Evolutionary conservation across 1,140 invertebrate genomes (phyloP).

Genomic region (Eufriesea mexicana): DNA sequence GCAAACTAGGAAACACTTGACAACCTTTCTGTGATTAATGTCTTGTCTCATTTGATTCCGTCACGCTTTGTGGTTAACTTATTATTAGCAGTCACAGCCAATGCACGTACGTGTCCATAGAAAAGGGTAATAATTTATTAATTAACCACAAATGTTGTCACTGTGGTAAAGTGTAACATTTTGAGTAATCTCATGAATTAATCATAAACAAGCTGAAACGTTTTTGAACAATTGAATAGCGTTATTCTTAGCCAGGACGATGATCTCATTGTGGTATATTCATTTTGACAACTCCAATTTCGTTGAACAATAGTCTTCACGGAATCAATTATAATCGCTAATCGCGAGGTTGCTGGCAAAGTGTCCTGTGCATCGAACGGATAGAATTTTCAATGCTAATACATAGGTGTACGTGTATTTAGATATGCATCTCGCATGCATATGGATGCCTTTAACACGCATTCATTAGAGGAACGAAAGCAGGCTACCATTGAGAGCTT

Average conservation of each 20-base stretch:
- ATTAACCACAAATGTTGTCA: background rate
- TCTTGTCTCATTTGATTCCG: background rate
- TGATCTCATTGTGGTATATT: conserved; percentile 7
- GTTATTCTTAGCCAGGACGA: background rate
- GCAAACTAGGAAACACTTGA: background rate
- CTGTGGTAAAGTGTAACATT: background rate
- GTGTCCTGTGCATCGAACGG: background rate
- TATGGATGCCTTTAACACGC: conserved; percentile 16
- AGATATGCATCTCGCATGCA: conserved; percentile 30
- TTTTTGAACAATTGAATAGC: background rate
- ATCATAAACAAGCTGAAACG: background rate
- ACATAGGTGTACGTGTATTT: background rate
- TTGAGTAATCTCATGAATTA: background rate
- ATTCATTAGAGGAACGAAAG: conserved; percentile 24
- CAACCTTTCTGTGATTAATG: background rate
- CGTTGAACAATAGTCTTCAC: conserved; percentile 20
- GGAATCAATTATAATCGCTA: conserved; percentile 29
- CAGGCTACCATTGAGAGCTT: background rate
- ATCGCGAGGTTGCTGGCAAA: background rate
- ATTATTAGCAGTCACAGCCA: background rate
- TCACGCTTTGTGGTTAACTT: background rate
- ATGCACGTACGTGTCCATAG: no score
- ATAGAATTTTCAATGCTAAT: conserved; percentile 12
- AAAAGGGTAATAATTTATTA: background rate
- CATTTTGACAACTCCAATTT: conserved; percentile 23